phyloP scores from a whole-genome alignment of 2,113 vertebrate genomes.

The Montifringilla adamsi region DNA sequence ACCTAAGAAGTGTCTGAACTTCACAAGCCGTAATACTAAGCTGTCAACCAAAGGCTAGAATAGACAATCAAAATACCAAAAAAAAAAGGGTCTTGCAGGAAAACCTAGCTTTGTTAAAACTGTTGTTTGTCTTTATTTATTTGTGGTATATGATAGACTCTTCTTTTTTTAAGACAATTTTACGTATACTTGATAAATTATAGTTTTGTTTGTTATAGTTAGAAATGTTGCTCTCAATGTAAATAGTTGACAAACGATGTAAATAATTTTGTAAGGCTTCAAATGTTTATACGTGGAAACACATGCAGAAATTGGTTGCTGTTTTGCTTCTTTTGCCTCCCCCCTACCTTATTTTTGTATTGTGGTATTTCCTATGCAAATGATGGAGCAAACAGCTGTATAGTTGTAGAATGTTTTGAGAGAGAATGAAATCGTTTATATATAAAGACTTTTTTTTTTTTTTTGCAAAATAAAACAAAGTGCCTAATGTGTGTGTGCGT shows the following conservation, averaged over 20 bases:
- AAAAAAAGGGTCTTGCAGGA: constrained; percentile 72
- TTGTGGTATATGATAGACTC: constrained; percentile 79
- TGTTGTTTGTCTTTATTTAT: constrained; percentile 85
- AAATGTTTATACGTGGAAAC: constrained; percentile 83
- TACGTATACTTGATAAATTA: constrained; percentile 83
- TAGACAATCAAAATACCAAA: constrained; percentile 78
- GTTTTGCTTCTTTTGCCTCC: constrained; percentile 77
- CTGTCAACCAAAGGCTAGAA: constrained; percentile 80
- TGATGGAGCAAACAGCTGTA: constrained; percentile 81
- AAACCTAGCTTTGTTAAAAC: constrained; percentile 78
- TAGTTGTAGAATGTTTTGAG: constrained; percentile 80
- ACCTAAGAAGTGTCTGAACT: constrained; percentile 63
- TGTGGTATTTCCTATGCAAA: constrained; percentile 84
- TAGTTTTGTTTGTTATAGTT: constrained; percentile 80
- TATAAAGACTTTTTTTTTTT: constrained; percentile 73
- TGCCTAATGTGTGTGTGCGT: constrained; percentile 73
- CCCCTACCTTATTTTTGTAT: constrained; percentile 80
- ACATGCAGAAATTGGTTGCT: constrained; percentile 74
- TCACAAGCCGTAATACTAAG: constrained; percentile 65
- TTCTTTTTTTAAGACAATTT: constrained; percentile 77
- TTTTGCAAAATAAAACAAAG: constrained; percentile 82
- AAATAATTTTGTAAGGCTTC: constrained; percentile 87
- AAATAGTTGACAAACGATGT: constrained; percentile 82
- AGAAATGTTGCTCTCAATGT: constrained; percentile 80
- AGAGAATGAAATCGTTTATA: constrained; percentile 82